These are phyloP conservation scores for Porites evermanni DNA, from an alignment of 92 coral and sea anemone species.

Conservation along the genomic window DNA sequence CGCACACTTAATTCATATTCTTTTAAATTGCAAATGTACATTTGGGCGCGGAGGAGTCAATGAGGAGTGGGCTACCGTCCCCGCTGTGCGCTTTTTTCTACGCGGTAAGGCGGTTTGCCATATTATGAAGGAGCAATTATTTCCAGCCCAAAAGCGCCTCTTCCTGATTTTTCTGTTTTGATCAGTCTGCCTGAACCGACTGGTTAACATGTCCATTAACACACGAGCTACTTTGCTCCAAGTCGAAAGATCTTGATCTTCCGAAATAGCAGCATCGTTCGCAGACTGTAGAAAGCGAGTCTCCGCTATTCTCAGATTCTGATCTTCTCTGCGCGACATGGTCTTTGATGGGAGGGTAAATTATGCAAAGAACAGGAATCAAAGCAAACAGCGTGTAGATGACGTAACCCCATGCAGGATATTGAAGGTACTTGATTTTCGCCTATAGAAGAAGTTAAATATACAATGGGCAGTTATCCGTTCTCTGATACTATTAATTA, in stretches of 20 bases:
- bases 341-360: constrained; percentile 50
- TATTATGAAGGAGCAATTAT: no score
- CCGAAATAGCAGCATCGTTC: constrained; percentile 10
- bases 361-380: constrained; percentile 65
- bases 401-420: constrained; percentile 84
- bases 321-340: neutral
- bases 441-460: constrained; percentile 65
- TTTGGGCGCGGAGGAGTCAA: no score
- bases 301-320: neutral
- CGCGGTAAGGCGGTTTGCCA: no score
- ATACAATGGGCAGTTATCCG: neutral
- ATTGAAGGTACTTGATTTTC: constrained; percentile 51
- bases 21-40: no score
- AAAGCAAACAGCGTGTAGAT: constrained; percentile 51
- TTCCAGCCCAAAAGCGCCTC: no score
- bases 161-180: neutral
- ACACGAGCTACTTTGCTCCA: neutral
- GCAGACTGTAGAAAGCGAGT: neutral
- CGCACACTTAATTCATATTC: no score
- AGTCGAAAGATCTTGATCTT: constrained; percentile 19
- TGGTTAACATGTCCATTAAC: constrained; percentile 40
- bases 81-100: no score
- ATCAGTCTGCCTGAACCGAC: constrained; percentile 16
- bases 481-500: no score
- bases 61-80: no score